Evolutionary conservation across 2,113 vertebrate genomes (phyloP).

Genomic region (Ariopsis seemanni): DNA sequence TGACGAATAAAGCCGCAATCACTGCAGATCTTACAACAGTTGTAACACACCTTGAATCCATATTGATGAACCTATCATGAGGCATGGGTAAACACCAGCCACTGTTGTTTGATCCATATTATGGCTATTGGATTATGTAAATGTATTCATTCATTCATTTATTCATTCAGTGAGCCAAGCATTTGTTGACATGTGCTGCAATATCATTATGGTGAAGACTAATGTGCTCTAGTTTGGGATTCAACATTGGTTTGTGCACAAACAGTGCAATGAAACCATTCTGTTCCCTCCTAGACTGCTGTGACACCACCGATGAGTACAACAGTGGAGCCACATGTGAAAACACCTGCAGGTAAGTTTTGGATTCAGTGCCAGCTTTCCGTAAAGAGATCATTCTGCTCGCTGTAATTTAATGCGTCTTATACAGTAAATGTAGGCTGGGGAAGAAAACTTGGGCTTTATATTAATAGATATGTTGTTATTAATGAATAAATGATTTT

Average conservation of each 20-base stretch:
- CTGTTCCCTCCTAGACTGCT: constrained; percentile 78
- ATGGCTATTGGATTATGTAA: neutral
- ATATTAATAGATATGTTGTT: neutral
- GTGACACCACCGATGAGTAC: constrained; percentile 89
- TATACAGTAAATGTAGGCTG: neutral
- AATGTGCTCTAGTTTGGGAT: neutral
- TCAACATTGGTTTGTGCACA: neutral
- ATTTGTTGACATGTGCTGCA: neutral
- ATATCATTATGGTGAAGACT: neutral
- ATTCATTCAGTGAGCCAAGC: neutral
- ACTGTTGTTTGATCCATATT: neutral
- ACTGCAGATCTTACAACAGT: neutral
- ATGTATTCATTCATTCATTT: neutral
- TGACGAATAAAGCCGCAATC: neutral
- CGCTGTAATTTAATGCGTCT: neutral
- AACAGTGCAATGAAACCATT: neutral
- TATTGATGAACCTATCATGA: neutral
- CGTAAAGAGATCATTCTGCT: neutral
- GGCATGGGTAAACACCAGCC: neutral
- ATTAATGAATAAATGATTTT: neutral
- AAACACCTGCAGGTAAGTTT: constrained; percentile 85
- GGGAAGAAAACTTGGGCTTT: neutral
- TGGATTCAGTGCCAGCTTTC: neutral
- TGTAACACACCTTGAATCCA: neutral
- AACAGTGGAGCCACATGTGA: constrained; percentile 85